phyloP scores from a whole-genome alignment of 1,140 invertebrate species.

The Monochamus saltuarius region DNA sequence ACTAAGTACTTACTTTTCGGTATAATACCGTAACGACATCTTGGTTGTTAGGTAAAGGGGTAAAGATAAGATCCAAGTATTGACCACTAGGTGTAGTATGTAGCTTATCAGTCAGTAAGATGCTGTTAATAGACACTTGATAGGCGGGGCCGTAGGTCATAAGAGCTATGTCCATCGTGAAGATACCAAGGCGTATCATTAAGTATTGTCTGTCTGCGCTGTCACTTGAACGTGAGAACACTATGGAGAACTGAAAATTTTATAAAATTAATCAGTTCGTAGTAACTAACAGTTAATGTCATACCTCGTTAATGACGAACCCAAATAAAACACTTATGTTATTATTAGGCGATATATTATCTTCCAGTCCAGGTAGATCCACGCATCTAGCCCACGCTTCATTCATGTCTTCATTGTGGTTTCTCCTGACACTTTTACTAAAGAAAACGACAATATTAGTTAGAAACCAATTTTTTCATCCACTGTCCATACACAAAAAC shows the following conservation, averaged over 20 bases:
- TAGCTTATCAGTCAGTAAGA: constrained; percentile 79
- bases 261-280: constrained; percentile 5
- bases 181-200: constrained; percentile 68
- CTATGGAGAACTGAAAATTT: constrained; percentile 40
- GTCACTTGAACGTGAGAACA: constrained; percentile 63
- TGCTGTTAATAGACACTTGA: constrained; percentile 69
- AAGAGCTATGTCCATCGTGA: constrained; percentile 72
- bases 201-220: constrained; percentile 72
- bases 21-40: constrained; percentile 75
- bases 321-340: constrained; percentile 70
- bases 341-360: constrained; percentile 79
- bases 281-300: background rate
- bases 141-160: constrained; percentile 79
- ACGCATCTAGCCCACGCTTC: constrained; percentile 74
- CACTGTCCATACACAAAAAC: no score
- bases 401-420: constrained; percentile 40
- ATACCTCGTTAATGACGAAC: constrained; percentile 71
- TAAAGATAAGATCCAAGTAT: constrained; percentile 73
- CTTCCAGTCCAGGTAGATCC: constrained; percentile 80
- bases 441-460: no score
- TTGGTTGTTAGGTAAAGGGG: constrained; percentile 54
- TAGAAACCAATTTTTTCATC: no score
- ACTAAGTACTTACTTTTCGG: constrained; percentile 62
- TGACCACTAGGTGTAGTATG: constrained; percentile 74
- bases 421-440: constrained; percentile 26